Conservation (phyloP, 2,797 vertebrate genomes). For the Rhynchotus rufescens region DNA sequence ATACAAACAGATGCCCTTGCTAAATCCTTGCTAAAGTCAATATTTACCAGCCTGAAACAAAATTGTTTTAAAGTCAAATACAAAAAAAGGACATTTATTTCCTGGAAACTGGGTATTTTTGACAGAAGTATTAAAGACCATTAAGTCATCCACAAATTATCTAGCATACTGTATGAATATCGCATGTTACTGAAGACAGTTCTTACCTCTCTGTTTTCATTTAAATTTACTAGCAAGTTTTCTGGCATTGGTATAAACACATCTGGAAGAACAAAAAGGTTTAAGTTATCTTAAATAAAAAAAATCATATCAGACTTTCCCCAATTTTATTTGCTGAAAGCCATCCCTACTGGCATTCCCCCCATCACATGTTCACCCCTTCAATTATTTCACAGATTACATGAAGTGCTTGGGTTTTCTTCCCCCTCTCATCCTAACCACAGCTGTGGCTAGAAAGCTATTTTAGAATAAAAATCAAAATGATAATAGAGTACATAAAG, state of each 20-base stretch:
- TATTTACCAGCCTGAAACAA: not conserved
- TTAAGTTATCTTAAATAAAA: not conserved
- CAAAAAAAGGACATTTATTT: not conserved
- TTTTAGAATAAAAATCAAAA: not conserved
- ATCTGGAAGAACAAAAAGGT: slow-evolving; percentile 84
- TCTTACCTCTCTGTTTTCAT: slow-evolving; percentile 97
- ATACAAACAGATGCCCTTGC: not conserved
- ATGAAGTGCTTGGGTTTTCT: not conserved
- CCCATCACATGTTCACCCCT: not conserved
- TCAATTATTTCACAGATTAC: not conserved
- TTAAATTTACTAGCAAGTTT: slow-evolving; percentile 96
- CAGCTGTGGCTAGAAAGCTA: not conserved
- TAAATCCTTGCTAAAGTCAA: not conserved
- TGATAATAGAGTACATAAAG: not conserved
- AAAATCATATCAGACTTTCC: not conserved
- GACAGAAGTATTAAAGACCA: not conserved
- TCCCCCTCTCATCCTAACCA: not conserved
- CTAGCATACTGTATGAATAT: not conserved
- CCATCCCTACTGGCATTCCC: not conserved
- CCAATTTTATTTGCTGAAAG: not conserved
- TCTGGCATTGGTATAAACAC: slow-evolving; percentile 98
- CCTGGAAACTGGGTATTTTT: not conserved
- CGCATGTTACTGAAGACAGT: not conserved
- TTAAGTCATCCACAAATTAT: not conserved
- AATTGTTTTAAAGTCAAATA: not conserved